Base-by-base conservation (phyloP, 2,113 vertebrate species). In the Melanostigma gelatinosum region DNA sequence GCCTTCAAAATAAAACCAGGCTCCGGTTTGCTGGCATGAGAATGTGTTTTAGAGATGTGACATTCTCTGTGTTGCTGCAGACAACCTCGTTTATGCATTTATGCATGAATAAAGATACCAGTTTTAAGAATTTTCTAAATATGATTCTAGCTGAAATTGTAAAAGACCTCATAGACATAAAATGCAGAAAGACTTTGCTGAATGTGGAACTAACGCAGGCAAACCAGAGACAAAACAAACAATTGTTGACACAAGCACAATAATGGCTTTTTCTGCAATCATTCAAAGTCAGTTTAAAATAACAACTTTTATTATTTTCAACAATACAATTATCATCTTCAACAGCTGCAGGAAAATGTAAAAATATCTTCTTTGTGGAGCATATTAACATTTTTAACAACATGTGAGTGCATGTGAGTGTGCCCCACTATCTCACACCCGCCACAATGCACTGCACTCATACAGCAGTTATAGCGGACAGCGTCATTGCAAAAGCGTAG, bases 271-370 rank as follows among this genome's bases (percentile, higher is more conserved):
- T 46, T 32, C 22, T 44, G 46, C n/a, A 75, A 11, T 54, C 6
- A 83, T n/a, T 66, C 32, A 76, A 9, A 66, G 9, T 44, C 40
- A 70, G 32, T 71, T 80, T 79, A 3, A 67, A 82, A 62, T 67
- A 2, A 20, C 3, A 55, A 20, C 3, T 32, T 93, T 93, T 90
- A 90, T 91, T 91, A 15, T 83, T 44, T 60, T 83, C 24, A 79
- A 48, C 29, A 11, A 67, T 6, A 32, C 27, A 32, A 29, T 48
- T 48, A 22, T 40, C 40, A 5, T 66, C 42, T 44, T 9, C 15
- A 65, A 65, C 62, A 75, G 46, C 72, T 76, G 83, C 90, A 93
- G 81, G 85, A 93, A 94, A 90, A 90, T 79, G 83, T 82, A 89
- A 89, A 94, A 91, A 87, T 85, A 72, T 74, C 54, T 77, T 82